Conservation (phyloP, 2,113 vertebrate species). For the Abramis brama region DNA sequence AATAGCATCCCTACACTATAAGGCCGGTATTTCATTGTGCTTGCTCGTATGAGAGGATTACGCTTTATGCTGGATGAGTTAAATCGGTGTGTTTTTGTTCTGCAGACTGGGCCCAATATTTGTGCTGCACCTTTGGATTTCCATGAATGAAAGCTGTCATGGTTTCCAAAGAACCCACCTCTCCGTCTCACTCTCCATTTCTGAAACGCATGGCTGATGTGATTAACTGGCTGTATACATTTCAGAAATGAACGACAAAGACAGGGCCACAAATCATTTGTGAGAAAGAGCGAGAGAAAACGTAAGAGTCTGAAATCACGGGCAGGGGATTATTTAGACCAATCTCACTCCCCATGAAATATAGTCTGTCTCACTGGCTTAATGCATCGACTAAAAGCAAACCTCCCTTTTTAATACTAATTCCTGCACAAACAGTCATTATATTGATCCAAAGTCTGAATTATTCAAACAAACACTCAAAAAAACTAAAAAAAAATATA, state of each 20-base stretch:
- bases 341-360: neutral
- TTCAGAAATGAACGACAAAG: neutral
- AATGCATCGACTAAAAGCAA: neutral
- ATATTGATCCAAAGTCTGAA: neutral
- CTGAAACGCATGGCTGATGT: slow-evolving; percentile 2
- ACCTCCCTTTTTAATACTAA: neutral
- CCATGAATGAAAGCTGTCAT: slow-evolving; percentile 28
- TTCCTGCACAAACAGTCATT: neutral
- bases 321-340: slow-evolving; percentile 13
- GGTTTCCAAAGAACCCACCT: slow-evolving; percentile 6
- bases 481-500: neutral
- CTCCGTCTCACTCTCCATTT: neutral
- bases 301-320: neutral
- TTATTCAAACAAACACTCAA: neutral
- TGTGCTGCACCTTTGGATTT: slow-evolving; percentile 9
- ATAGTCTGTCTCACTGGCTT: neutral
- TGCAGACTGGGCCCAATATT: neutral
- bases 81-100: slow-evolving; percentile 26
- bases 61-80: slow-evolving; percentile 28
- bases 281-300: neutral
- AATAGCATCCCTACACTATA: slow-evolving; percentile 18
- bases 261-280: neutral
- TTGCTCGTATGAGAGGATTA: slow-evolving; percentile 7
- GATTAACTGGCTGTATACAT: slow-evolving; percentile 21
- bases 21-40: slow-evolving; percentile 8